phyloP scores from a whole-genome alignment of 2,888 invertebrate genomes.

The Agriopis marginaria region DNA sequence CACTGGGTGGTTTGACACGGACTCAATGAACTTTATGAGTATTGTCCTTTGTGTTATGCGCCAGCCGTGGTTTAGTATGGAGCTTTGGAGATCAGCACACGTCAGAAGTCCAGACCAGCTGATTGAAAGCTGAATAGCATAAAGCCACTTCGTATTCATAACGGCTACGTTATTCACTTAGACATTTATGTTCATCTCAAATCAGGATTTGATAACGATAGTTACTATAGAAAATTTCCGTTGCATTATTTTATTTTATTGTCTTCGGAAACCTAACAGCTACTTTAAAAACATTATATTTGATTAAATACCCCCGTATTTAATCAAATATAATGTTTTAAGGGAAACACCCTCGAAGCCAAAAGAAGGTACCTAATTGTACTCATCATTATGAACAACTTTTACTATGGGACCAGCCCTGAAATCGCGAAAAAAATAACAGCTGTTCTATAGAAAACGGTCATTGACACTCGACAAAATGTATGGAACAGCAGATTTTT shows the following conservation, averaged over 20 bases:
- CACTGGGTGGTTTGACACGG: slow-evolving; percentile 64
- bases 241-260: neutral
- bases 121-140: slow-evolving; percentile 45
- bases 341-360: too few species aligned
- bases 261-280: neutral
- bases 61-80: slow-evolving; percentile 35
- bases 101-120: slow-evolving; percentile 33
- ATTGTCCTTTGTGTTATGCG: slow-evolving; percentile 64
- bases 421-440: too few species aligned
- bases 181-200: slow-evolving; percentile 14
- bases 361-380: too few species aligned
- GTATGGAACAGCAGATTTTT: too few species aligned
- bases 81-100: slow-evolving; percentile 31
- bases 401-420: too few species aligned
- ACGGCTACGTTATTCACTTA: slow-evolving; percentile 32
- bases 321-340: too few species aligned
- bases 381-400: too few species aligned
- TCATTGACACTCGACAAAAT: too few species aligned
- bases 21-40: slow-evolving; percentile 68
- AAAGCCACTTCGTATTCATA: slow-evolving; percentile 47
- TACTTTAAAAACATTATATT: too few species aligned
- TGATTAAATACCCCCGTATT: too few species aligned
- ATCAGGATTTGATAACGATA: slow-evolving; percentile 8
- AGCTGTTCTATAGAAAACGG: too few species aligned
- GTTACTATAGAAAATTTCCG: neutral